Base-by-base conservation (phyloP, 2,888 invertebrate genomes). In the Sminthurides aquaticus region DNA sequence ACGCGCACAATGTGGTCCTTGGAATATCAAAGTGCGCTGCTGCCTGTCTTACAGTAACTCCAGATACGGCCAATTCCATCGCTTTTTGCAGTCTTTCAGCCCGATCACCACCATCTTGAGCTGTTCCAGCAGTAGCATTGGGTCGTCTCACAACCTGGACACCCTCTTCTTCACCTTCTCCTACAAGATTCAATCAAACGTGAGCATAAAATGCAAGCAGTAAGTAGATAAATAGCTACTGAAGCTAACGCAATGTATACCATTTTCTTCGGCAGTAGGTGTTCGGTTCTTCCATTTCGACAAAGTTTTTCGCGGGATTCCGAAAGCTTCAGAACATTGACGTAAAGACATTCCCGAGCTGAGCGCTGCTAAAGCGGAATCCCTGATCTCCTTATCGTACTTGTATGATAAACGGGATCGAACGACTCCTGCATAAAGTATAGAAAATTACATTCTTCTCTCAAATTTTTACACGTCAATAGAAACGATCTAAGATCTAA, bases 21-120 rank as follows among this genome's bases (percentile, higher is more conserved):
- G 84, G 84, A 0, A 84, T 83, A 72, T 82, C 82, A 76, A 83
- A 83, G 0, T 83, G 82, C 75, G 83, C 84, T 0, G 84, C 84
- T 65, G 84, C 84, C 72, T 84, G 81, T 70, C 84, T 84, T 70
- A 84, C 84, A 75, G 84, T 84, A 1, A 84, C 83, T 1, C 84
- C 84, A n/a, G 69, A 68, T 1, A 73, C 57, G n/a, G 73, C 73
- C 26, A 74, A 52, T 58, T 72, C 69, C 54, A 71, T 70, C n/a
- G 74, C 74, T 57, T 72, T 73, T 48, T 71, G 72, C 15, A 74
- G 67, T 18, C 73, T 60, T 52, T 72, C 72, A 18, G 73, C 74
- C 28, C 74, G 58, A 57, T 73, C 73, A 48, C 64, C 65, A 52
- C 22, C 20, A 54, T 73, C 73, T 22, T 57, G 64, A 52, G n/a